These are phyloP conservation scores for Lithobates pipiens DNA, from an alignment of 2,797 vertebrate species.

Conservation along the genomic window DNA sequence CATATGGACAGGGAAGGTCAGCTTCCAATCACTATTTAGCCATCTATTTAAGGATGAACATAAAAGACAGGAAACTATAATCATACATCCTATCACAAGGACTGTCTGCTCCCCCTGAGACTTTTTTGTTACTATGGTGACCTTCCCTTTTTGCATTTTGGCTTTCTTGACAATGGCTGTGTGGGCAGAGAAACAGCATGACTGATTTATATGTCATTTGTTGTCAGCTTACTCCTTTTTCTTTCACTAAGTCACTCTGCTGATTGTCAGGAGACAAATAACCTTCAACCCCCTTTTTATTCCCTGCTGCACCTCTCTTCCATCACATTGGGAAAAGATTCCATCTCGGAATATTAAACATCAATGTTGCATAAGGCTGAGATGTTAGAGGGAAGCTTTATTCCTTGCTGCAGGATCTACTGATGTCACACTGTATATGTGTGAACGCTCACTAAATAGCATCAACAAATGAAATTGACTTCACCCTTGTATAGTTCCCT, in stretches of 20 bases:
- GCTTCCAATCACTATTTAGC: slow-evolving; percentile 12
- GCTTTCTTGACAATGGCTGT: slow-evolving; percentile 52
- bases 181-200: slow-evolving; percentile 53
- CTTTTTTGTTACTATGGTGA: slow-evolving; percentile 54
- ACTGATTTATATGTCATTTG: slow-evolving; percentile 59
- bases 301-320: slow-evolving; percentile 31
- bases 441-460: slow-evolving; percentile 11
- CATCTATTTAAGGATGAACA: slow-evolving; percentile 2
- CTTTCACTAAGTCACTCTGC: slow-evolving; percentile 43
- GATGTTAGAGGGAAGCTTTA: slow-evolving; percentile 15
- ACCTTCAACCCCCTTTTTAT: slow-evolving; percentile 56
- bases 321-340: slow-evolving; percentile 41
- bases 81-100: slow-evolving; percentile 41
- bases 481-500: slow-evolving; percentile 17
- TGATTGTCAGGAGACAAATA: slow-evolving; percentile 59
- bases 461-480: slow-evolving; percentile 33
- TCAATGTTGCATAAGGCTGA: slow-evolving; percentile 9
- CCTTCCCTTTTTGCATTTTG: slow-evolving; percentile 49
- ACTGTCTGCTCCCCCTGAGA: slow-evolving; percentile 36
- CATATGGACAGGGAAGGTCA: slow-evolving; percentile 1
- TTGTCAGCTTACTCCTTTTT: slow-evolving; percentile 49
- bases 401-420: slow-evolving; percentile 1
- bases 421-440: slow-evolving; percentile 15
- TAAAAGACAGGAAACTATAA: slow-evolving; percentile 45
- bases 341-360: slow-evolving; percentile 49